phyloP scores from a whole-genome alignment of 2,888 invertebrate genomes.

The Globia sparganii region DNA sequence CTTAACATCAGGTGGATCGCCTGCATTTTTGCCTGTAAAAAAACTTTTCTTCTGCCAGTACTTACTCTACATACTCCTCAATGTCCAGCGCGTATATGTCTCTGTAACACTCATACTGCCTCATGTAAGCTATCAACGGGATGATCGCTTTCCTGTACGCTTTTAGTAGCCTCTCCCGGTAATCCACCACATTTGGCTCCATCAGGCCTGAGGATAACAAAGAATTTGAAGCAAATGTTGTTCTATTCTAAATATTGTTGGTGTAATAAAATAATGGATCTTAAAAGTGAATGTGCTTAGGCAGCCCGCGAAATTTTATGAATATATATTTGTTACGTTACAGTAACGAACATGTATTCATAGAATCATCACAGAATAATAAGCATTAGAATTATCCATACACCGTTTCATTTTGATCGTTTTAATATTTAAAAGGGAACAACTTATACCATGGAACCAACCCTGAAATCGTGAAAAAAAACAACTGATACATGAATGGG shows the following conservation, averaged over 20 bases:
- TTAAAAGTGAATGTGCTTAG: not conserved
- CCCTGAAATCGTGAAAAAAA: not conserved
- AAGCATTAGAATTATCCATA: not conserved
- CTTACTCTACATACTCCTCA: slow-evolving; percentile 93
- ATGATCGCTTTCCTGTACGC: slow-evolving; percentile 92
- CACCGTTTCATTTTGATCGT: not conserved
- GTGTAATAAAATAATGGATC: not conserved
- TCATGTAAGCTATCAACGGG: slow-evolving; percentile 94
- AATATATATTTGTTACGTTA: not conserved
- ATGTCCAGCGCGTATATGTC: slow-evolving; percentile 92
- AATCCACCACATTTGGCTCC: slow-evolving; percentile 86
- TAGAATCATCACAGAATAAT: not conserved
- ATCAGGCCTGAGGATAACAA: slow-evolving; percentile 77
- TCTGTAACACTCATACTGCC: slow-evolving; percentile 91
- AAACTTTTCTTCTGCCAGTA: slow-evolving; percentile 49
- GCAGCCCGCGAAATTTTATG: not conserved
- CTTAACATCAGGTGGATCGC: not conserved
- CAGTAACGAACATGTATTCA: not conserved
- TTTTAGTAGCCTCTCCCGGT: slow-evolving; percentile 90
- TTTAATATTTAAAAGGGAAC: not conserved
- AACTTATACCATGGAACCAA: not conserved
- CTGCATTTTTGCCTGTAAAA: not conserved
- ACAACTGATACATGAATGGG: not conserved
- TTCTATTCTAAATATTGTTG: not conserved
- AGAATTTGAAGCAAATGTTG: not conserved